A percentile compares a stretch with the other conserved stretches of the same genome.
Conservation (phyloP, 2,113 vertebrate genomes). For the Anser brachyrhynchus region DNA sequence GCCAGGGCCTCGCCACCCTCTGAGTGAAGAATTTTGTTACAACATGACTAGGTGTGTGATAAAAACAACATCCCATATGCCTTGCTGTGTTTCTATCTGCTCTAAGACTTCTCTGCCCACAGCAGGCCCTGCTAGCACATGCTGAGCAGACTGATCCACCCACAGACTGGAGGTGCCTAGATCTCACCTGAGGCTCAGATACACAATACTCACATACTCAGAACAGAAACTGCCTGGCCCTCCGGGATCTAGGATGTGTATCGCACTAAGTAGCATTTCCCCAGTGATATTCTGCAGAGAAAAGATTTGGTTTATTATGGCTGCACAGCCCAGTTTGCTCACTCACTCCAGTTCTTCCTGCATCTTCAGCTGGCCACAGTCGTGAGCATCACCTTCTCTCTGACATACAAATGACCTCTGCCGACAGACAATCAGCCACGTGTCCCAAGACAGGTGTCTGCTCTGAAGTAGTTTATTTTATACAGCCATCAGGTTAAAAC, state of each 20-base stretch:
- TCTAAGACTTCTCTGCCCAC: neutral
- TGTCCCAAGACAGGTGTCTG: neutral
- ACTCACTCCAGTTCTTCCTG: neutral
- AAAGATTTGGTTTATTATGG: neutral
- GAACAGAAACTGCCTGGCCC: neutral
- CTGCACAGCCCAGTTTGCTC: neutral
- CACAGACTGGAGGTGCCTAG: neutral
- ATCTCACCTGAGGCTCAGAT: neutral
- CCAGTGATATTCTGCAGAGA: neutral
- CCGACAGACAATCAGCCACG: neutral
- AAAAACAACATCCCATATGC: neutral
- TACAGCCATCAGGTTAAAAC: neutral
- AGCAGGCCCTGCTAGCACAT: fast-evolving
- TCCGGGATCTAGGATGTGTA: fast-evolving
- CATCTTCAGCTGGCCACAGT: fast-evolving
- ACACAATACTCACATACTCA: neutral
- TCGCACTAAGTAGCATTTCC: neutral
- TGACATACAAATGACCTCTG: neutral
- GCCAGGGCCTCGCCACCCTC: no score
- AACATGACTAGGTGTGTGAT: neutral
- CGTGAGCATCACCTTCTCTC: neutral
- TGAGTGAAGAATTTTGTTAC: neutral
- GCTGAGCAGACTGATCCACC: neutral
- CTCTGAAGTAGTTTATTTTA: neutral
- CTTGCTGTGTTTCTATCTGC: neutral